Evolutionary conservation across 2,797 vertebrate species (phyloP), one percentile per base, ranked within the genome.

Genomic region (Linurgus olivaceus): DNA sequence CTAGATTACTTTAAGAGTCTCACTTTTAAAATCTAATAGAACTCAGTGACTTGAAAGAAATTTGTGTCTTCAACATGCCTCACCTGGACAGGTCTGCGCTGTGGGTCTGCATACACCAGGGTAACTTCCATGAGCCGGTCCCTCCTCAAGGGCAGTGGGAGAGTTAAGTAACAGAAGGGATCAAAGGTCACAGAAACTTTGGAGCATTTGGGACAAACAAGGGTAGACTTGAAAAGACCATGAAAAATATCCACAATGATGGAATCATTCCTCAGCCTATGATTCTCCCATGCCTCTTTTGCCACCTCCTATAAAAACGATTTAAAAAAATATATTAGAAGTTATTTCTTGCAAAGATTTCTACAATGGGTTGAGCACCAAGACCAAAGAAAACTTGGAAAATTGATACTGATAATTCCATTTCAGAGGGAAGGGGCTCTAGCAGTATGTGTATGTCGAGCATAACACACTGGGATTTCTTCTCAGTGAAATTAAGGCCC

Each of bases 221-320:
- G 97, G 4, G 99, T 99, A 83, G 99, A 99, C 97, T 99, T 99
- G 97, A 99, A 99, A 94, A 99, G 99, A 86, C 99, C 99, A 26
- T 99, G 99, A 97, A 99, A 99, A 97, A 99, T 99, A 98, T 99
- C 99, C 94, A 99, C 99, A 83, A 99, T 99, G 96, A 99, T 99
- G 89, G 99, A 99, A 98, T 99, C 98, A 42, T 99, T 99, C 96
- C 99, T 98, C 97, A 99, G 99, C 93, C 99, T 97, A 92, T 99
- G 99, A 93, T 98, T 99, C 96, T 99, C 99, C 99, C 99, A 99
- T 24, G 99, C 99, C 95, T 99, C 99, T 97, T 99, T 99, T 12
- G 99, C 99, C 89, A 99, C 99, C 44, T 99, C 98, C 99, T 99
- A 95, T 5, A 80, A 95, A 77, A 99, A 97, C 38, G 86, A 21